Conservation (phyloP, 2,888 invertebrate genomes). For the Cantharis rustica region DNA sequence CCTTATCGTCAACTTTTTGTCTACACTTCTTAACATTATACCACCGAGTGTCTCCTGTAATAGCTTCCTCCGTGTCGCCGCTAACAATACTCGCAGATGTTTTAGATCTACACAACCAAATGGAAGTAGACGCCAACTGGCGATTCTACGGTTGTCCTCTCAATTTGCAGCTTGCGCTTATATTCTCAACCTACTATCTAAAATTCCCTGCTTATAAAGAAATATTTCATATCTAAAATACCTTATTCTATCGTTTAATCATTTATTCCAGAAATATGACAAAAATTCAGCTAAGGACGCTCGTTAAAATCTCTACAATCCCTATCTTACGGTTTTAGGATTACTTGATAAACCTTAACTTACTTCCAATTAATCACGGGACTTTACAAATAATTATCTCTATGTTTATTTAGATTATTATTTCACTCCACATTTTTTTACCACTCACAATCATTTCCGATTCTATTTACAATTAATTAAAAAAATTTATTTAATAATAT, state of each 20-base stretch:
- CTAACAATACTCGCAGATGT: conserved; percentile 51
- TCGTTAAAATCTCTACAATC: not conserved
- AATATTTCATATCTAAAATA: not conserved
- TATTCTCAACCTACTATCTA: not conserved
- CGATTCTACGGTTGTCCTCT: conserved; percentile 24
- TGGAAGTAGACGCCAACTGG: conserved; percentile 30
- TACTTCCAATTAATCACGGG: not conserved
- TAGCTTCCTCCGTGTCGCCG: conserved; percentile 50
- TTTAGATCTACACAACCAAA: conserved; percentile 30
- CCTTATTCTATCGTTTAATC: not conserved
- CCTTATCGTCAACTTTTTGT: conserved; percentile 45
- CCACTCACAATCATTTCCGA: not conserved
- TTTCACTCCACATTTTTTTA: not conserved
- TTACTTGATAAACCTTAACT: not conserved
- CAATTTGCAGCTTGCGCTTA: conserved; percentile 13
- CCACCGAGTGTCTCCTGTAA: conserved; percentile 50
- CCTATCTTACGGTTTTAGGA: not conserved
- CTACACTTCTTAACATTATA: conserved; percentile 47
- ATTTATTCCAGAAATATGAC: not conserved
- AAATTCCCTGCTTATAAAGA: not conserved
- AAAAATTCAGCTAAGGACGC: not conserved
- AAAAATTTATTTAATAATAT: too few relatives aligned
- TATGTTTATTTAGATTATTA: not conserved
- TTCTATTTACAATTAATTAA: not conserved
- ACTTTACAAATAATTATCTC: not conserved